Percentiles rank a stretch among this genome's conserved stretches.
Evolutionary conservation across 1,140 invertebrate species (phyloP).

Genomic region (Phthorimaea operculella): DNA sequence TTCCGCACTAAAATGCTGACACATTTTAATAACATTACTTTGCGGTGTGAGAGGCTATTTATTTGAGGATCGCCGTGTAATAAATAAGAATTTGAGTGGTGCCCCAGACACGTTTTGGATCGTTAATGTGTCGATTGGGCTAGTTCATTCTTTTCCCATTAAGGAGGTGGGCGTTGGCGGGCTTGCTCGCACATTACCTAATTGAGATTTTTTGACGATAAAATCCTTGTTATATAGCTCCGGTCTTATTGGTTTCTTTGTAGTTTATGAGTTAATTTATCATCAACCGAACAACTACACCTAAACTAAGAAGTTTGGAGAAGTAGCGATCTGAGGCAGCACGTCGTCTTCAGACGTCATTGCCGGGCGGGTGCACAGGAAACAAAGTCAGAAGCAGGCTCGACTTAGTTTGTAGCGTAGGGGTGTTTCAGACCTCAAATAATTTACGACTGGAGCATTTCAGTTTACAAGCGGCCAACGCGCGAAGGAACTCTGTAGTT

Average conservation of each 20-base stretch:
- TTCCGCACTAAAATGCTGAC: conserved; percentile 56
- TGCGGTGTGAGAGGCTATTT: conserved; percentile 60
- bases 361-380: conserved; percentile 26
- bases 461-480: conserved; percentile 37
- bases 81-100: conserved; percentile 62
- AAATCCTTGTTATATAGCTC: too few relatives aligned
- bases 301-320: neutral
- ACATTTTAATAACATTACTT: conserved; percentile 67
- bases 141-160: conserved; percentile 53
- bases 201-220: conserved; percentile 3
- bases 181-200: neutral
- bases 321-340: neutral
- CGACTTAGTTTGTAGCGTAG: conserved; percentile 30
- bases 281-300: too few relatives aligned
- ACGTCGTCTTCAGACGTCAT: conserved; percentile 26
- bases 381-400: conserved; percentile 41
- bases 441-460: conserved; percentile 54
- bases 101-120: conserved; percentile 49
- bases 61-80: conserved; percentile 55
- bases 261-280: too few relatives aligned
- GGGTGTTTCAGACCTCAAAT: conserved; percentile 44
- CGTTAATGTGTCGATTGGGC: conserved; percentile 49
- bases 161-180: conserved; percentile 9
- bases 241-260: too few relatives aligned
- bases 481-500: conserved; percentile 15